These are phyloP conservation scores for Scortum barcoo DNA, from an alignment of 2,113 vertebrate species.

Conservation along the genomic window DNA sequence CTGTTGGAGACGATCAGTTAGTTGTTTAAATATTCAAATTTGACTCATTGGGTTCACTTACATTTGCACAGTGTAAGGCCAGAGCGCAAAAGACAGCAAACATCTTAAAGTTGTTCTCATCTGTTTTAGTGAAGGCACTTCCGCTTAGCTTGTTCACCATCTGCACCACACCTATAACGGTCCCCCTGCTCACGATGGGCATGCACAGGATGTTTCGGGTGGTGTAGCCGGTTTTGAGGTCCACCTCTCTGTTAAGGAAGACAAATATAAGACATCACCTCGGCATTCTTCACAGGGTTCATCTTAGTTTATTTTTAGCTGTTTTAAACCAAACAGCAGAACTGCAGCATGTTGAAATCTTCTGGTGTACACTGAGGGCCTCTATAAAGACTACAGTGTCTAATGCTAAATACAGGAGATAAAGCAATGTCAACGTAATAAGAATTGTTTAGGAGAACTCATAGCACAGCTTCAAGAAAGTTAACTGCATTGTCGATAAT, in stretches of 20 bases:
- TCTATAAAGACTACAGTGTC: neutral
- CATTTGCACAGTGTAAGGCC: slow-evolving; percentile 99
- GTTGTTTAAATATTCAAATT: neutral
- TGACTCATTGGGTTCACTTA: slow-evolving; percentile 81
- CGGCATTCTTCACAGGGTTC: neutral
- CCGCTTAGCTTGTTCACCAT: slow-evolving; percentile 99
- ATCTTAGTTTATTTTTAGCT: neutral
- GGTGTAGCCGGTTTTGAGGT: slow-evolving; percentile 98
- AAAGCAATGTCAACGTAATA: neutral
- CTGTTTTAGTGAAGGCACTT: slow-evolving; percentile 99
- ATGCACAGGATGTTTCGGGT: slow-evolving; percentile 98
- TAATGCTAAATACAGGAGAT: neutral
- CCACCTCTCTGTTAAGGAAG: slow-evolving; percentile 90
- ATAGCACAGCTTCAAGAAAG: neutral
- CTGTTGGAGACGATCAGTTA: slow-evolving; percentile 4
- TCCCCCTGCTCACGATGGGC: slow-evolving; percentile 98
- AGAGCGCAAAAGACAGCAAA: slow-evolving; percentile 99
- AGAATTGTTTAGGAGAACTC: neutral
- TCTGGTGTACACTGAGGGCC: neutral
- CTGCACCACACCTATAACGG: slow-evolving; percentile 97
- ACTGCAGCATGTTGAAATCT: neutral
- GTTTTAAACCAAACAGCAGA: neutral
- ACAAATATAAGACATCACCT: neutral
- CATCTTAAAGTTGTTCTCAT: slow-evolving; percentile 99
- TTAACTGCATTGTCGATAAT: neutral